phyloP scores from a whole-genome alignment of 2,113 vertebrate genomes.

The Lethenteron camtschaticum region DNA sequence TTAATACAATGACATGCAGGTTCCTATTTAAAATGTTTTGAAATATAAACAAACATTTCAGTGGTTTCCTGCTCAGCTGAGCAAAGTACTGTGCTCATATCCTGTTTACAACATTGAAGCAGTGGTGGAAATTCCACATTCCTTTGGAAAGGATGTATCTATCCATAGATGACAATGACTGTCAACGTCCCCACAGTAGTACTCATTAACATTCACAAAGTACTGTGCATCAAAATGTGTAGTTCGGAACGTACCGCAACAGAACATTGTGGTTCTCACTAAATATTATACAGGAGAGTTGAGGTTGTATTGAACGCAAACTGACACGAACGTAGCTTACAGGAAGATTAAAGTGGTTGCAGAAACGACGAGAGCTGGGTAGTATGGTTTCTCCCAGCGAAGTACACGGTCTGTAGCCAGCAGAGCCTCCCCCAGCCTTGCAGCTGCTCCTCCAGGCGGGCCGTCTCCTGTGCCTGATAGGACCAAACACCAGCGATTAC shows the following conservation, averaged over 20 bases:
- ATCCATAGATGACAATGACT: too few species aligned
- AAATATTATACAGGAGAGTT: not conserved
- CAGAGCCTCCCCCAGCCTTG: conserved; percentile 91
- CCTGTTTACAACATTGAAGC: too few species aligned
- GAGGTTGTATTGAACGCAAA: not conserved
- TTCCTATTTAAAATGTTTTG: too few species aligned
- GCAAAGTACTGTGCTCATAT: too few species aligned
- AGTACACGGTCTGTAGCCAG: conserved; percentile 55
- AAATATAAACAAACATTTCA: too few species aligned
- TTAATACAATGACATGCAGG: too few species aligned
- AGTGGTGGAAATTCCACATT: too few species aligned
- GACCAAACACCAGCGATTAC: not conserved
- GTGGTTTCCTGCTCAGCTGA: too few species aligned
- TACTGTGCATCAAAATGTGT: not conserved
- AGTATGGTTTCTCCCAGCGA: conserved; percentile 86
- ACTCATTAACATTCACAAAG: not conserved
- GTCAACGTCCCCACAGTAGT: not conserved
- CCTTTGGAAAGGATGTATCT: too few species aligned
- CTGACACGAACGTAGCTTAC: conserved; percentile 32
- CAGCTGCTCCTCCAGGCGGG: conserved; percentile 72
- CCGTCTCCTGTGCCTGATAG: conserved; percentile 58
- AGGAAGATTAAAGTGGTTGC: conserved; percentile 48
- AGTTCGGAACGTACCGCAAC: not conserved
- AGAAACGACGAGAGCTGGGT: conserved; percentile 45
- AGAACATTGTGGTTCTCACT: not conserved